Evolutionary conservation across 2,888 invertebrate species (phyloP).

Genomic region (Epiblema foenella): DNA sequence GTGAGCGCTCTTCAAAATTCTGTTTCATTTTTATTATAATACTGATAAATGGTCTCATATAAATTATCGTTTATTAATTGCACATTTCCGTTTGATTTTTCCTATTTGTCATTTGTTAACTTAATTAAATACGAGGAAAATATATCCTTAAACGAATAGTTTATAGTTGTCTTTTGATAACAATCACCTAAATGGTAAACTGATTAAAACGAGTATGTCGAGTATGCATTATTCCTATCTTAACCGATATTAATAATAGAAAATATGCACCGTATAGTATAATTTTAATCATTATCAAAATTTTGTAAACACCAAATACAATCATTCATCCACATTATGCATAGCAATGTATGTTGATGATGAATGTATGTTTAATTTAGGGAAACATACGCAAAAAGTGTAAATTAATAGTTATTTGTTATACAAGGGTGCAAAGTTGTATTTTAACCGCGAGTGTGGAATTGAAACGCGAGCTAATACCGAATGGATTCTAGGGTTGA

Average conservation of each 20-base stretch:
- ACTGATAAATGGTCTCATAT: constrained; percentile 25
- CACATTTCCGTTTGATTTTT: not conserved
- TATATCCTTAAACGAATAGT: not conserved
- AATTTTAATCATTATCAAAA: not conserved
- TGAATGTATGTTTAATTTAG: too few relatives aligned
- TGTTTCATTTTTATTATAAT: constrained; percentile 41
- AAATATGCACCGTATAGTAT: not conserved
- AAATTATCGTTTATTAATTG: constrained; percentile 20
- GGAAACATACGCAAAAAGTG: not conserved
- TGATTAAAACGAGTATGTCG: not conserved
- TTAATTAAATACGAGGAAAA: not conserved
- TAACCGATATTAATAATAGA: not conserved
- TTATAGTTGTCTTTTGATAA: not conserved
- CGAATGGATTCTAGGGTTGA: too few relatives aligned
- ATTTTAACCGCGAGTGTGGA: too few relatives aligned
- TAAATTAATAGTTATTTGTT: too few relatives aligned
- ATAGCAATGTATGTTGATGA: too few relatives aligned
- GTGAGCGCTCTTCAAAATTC: constrained; percentile 43
- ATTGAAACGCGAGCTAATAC: too few relatives aligned
- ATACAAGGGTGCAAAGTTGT: too few relatives aligned
- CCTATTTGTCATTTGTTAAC: too few relatives aligned
- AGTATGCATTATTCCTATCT: too few relatives aligned
- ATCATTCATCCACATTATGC: not conserved
- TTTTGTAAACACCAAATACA: not conserved
- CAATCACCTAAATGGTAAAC: not conserved